Evolutionary conservation across 2,797 vertebrate species (phyloP).

Genomic region (Trematomus bernacchii): DNA sequence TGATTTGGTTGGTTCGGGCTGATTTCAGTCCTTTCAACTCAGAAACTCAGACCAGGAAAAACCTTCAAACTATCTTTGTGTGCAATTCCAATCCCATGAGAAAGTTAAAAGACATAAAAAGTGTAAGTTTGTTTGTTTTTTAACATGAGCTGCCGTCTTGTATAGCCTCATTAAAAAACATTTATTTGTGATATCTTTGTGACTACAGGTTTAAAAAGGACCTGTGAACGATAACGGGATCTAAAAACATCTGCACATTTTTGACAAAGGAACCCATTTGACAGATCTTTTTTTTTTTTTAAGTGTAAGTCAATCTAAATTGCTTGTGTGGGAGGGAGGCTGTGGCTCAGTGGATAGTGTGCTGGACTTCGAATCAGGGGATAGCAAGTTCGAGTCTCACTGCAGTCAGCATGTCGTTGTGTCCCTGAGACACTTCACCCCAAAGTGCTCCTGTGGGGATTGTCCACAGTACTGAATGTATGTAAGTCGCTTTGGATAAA

Average conservation of each 20-base stretch:
- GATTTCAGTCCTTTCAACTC: not conserved
- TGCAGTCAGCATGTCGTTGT: no score
- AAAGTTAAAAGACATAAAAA: not conserved
- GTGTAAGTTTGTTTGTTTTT: not conserved
- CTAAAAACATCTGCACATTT: not conserved
- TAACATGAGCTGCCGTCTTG: not conserved
- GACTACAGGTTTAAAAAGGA: not conserved
- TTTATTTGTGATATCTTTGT: not conserved
- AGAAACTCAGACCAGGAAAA: not conserved
- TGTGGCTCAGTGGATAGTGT: no score
- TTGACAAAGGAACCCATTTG: conserved; percentile 17
- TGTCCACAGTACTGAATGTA: no score
- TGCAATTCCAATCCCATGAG: not conserved
- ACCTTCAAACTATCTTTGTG: not conserved
- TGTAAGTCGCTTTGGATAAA: no score
- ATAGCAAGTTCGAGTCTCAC: no score
- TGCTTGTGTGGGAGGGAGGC: no score
- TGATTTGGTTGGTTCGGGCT: not conserved
- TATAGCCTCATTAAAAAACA: no score
- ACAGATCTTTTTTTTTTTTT: no score
- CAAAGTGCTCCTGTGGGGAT: no score
- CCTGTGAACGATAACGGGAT: not conserved
- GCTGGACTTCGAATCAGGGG: no score
- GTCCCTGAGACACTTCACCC: no score
- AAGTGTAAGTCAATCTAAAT: conserved; percentile 23